These are phyloP conservation scores for Sarcophilus harrisii DNA, from an alignment of 2,797 vertebrate genomes.

Conservation along the genomic window DNA sequence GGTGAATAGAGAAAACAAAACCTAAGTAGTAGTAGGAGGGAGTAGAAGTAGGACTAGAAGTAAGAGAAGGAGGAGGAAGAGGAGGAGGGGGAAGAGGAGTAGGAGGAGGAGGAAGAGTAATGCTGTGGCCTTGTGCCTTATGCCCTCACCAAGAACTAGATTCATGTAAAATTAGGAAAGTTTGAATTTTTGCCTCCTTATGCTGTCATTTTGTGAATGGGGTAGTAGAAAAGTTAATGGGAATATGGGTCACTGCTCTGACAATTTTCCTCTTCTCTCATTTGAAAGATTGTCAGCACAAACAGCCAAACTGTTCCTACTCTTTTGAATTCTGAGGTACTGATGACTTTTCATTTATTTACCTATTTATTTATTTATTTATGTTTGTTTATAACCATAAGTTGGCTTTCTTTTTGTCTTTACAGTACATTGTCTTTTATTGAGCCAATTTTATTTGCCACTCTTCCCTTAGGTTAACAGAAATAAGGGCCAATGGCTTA, in stretches of 20 bases:
- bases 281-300: background rate
- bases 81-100: too few species aligned
- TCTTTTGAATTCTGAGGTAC: background rate
- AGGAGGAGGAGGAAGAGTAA: background rate
- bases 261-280: background rate
- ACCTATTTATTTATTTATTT: too few species aligned
- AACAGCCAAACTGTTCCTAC: background rate
- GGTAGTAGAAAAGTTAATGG: background rate
- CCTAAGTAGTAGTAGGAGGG: background rate
- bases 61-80: too few species aligned
- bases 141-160: background rate
- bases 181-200: background rate
- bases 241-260: background rate
- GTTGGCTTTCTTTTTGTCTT: background rate
- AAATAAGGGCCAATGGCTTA: slow-evolving; percentile 37
- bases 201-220: background rate
- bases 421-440: background rate
- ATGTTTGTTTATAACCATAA: background rate
- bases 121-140: background rate
- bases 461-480: slow-evolving; percentile 24
- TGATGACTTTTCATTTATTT: background rate
- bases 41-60: too few species aligned
- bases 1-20: background rate
- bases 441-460: slow-evolving; percentile 34
- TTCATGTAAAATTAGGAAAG: background rate